Percentiles rank a stretch among this genome's conserved stretches.
phyloP scores from a whole-genome alignment of 2,888 invertebrate genomes.

The Lysandra bellargus region DNA sequence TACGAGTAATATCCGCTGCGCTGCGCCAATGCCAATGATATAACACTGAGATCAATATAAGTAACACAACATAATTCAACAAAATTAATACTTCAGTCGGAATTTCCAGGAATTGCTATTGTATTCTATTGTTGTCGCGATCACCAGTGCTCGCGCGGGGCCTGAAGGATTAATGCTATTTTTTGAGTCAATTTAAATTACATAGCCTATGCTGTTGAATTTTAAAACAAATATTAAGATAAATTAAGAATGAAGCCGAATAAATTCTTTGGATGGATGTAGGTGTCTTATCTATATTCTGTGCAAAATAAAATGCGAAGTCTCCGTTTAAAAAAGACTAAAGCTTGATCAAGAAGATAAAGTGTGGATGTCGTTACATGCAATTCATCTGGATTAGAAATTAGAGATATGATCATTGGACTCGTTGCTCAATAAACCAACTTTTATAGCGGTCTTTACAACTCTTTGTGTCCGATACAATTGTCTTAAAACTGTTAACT shows the following conservation, averaged over 20 bases:
- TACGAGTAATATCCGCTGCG: background rate
- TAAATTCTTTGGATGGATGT: no score
- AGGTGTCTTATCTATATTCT: no score
- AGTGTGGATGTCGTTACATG: background rate
- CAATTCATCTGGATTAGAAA: background rate
- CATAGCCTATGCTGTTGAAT: background rate
- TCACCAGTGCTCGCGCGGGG: no score
- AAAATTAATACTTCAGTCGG: no score
- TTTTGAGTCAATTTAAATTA: no score
- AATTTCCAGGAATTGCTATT: no score
- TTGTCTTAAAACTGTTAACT: background rate
- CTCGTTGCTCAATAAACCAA: background rate
- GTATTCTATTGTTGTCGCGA: no score
- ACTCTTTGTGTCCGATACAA: background rate
- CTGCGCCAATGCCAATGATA: background rate
- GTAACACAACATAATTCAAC: background rate
- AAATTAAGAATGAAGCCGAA: background rate
- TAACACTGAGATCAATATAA: background rate
- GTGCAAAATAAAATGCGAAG: no score
- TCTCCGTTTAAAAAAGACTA: background rate
- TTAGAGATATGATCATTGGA: background rate
- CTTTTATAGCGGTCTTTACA: background rate
- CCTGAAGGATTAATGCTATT: no score
- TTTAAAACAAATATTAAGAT: background rate
- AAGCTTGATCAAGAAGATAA: background rate